Conservation (phyloP, 2,888 invertebrate genomes). For the Pollenia amentaria region DNA sequence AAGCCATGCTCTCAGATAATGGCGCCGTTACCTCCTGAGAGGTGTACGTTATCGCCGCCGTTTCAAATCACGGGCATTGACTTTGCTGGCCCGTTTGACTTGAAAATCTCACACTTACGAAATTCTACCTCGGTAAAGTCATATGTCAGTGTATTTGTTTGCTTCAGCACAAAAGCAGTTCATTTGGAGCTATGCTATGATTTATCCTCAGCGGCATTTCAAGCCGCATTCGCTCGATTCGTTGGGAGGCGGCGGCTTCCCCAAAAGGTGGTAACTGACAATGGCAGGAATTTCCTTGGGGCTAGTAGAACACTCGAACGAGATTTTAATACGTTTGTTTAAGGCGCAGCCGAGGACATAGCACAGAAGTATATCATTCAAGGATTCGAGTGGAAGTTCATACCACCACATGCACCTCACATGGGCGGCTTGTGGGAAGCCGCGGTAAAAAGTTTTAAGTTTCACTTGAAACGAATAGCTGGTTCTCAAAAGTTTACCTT, state of each 20-base stretch:
- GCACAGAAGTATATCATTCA: not conserved
- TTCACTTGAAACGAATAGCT: not conserved
- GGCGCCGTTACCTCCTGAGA: slow-evolving; percentile 15
- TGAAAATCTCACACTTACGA: slow-evolving; percentile 41
- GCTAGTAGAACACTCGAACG: not conserved
- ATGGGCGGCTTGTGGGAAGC: not conserved
- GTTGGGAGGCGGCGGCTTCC: not conserved
- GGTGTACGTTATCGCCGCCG: slow-evolving; percentile 37
- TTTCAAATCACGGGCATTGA: slow-evolving; percentile 46
- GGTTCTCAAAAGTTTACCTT: not conserved
- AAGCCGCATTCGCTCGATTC: not conserved
- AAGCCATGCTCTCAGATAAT: slow-evolving; percentile 17
- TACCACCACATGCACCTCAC: not conserved
- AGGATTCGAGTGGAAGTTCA: not conserved
- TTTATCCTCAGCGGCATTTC: too few species aligned
- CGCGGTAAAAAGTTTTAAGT: not conserved
- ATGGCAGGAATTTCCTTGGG: not conserved
- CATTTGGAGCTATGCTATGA: too few species aligned
- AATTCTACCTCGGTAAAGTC: slow-evolving; percentile 17
- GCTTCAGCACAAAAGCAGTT: too few species aligned
- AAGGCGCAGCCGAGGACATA: not conserved
- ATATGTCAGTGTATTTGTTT: slow-evolving; percentile 1
- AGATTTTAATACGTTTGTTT: not conserved
- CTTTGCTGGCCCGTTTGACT: slow-evolving; percentile 64
- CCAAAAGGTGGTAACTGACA: not conserved